Conservation (phyloP, 30 jellyfish, hydroid and myxozoan species). For the Cassiopea andromeda region DNA sequence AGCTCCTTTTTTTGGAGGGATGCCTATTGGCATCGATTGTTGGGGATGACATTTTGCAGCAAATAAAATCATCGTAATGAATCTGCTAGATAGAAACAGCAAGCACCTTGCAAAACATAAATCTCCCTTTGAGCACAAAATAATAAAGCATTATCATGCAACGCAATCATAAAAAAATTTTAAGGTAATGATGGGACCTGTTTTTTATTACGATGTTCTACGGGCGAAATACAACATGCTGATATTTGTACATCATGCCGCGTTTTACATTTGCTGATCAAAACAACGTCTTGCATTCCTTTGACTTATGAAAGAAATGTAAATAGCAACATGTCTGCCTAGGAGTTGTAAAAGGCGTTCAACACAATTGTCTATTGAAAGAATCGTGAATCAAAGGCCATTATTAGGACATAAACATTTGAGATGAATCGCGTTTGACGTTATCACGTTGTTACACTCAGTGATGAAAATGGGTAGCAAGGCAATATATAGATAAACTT, state of each 20-base stretch:
- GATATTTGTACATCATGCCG: background rate
- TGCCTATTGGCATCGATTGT: no score
- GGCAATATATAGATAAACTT: background rate
- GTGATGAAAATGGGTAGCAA: background rate
- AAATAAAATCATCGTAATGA: no score
- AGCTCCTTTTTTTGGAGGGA: no score
- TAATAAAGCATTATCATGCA: no score
- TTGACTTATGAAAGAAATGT: background rate
- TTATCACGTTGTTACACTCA: background rate
- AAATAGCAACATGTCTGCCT: conserved; percentile 39
- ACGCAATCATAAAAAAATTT: no score
- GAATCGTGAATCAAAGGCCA: background rate
- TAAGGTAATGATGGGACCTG: no score
- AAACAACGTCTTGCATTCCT: background rate
- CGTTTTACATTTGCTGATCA: background rate
- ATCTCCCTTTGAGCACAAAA: no score
- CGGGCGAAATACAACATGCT: no score
- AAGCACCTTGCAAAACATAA: no score
- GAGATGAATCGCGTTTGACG: background rate
- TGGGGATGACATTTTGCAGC: no score
- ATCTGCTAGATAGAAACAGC: no score
- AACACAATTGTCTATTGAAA: background rate
- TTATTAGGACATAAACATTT: background rate
- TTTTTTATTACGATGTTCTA: no score
- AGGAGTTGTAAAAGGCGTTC: background rate